Evolutionary conservation across 1,140 invertebrate species (phyloP).

Genomic region (Campodea augens): DNA sequence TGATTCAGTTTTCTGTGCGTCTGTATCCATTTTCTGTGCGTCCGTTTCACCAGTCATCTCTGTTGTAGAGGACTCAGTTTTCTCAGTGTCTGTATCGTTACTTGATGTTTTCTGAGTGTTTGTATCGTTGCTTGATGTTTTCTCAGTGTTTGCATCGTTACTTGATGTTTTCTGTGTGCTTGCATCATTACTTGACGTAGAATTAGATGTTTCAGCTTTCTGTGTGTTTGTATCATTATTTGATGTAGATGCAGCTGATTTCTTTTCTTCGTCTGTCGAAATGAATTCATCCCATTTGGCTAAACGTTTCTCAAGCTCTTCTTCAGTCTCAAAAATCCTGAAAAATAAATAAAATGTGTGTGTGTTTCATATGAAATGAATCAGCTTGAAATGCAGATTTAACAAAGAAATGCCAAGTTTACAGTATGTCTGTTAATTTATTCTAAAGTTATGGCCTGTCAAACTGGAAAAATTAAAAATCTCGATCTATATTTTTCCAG

Average conservation of each 20-base stretch:
- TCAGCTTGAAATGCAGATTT: no score
- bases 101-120: conserved; percentile 11
- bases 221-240: not conserved
- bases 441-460: no score
- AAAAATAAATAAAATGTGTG: conserved; percentile 7
- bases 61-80: conserved; percentile 2
- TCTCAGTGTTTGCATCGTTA: not conserved
- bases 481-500: no score
- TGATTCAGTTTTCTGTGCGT: no score
- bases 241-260: not conserved
- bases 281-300: conserved; percentile 34
- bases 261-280: conserved; percentile 12
- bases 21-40: not conserved
- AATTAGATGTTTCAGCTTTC: not conserved
- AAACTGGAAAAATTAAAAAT: no score
- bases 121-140: conserved; percentile 8
- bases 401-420: not conserved
- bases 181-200: not conserved
- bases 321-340: conserved; percentile 34
- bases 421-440: not conserved
- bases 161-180: not conserved
- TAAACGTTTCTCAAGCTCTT: conserved; percentile 29
- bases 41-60: not conserved
- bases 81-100: conserved; percentile 3
- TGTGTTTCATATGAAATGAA: not conserved